Base-by-base conservation (phyloP, 2,113 vertebrate species). In the Nerophis ophidion region DNA sequence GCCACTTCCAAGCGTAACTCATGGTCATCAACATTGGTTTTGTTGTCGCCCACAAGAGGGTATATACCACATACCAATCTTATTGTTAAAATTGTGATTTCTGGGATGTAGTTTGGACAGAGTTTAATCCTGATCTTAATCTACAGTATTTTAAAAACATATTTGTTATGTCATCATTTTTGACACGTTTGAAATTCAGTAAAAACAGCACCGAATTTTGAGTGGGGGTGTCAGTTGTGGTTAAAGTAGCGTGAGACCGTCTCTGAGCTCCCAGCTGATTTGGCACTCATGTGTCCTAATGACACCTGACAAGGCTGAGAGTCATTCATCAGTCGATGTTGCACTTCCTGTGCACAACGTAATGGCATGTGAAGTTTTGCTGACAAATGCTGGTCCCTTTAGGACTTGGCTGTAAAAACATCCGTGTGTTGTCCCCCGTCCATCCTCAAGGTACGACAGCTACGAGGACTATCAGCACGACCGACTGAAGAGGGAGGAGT, bases 381-480 rank as follows among this genome's bases (percentile, higher is more conserved):
- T 91, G 89, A 90, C 88, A 86, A 85, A 74, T 71, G 87, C 90
- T 45, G 80, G 81, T 83, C 81, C 71, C 81, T 72, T 4, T 46
- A 44, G 40, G 40, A 12, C 40, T 44, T 44, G 4, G 12, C 40
- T 44, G 40, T 44, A 44, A 44, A 42, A 44, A 44, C 40, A 44
- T 12, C 11, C 40, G 4, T 12, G 40, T 44, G 40, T 44, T 3
- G 19, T 72, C 2, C 79, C 26, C 19, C 53, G 53, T 16, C 53
- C 44, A 15, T 48, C 45, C 7, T 1, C 72, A 91, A 44, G 95
- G 91, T 98, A 97, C 79, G 93, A 97, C 93, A 97, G 94, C 91
- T 97, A 95, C 56, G 97, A 99, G 87, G 94, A 97, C 48, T 94
- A 98, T 90, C 93, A 98, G 88, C 93, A 95, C 40, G 94, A 98